Evolutionary conservation across 2,888 invertebrate species (phyloP), one percentile per base, ranked within the genome.

Genomic region (Macrophya annulata): DNA sequence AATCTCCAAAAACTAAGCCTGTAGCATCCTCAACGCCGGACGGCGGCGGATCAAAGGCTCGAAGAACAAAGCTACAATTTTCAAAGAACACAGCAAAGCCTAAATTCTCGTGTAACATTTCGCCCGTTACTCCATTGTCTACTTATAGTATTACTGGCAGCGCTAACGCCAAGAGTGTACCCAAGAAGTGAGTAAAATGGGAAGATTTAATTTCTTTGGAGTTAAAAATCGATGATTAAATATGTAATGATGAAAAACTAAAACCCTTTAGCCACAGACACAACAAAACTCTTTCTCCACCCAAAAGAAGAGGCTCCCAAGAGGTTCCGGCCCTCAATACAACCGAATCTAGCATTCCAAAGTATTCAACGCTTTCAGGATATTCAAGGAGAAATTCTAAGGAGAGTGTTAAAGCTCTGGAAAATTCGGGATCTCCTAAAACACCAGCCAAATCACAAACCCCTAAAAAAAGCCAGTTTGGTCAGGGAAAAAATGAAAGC

Each of bases 1-100:
- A 89, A 85, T 87, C 89, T 0, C 86, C 88, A 2, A 90, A 90
- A 86, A 88, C 89, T 9, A 91, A 90, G 77, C 93, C 93, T 3
- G 88, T 91, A 4, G 92, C 93, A 10, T 90, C 92, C 0, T 92
- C 93, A 6, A 93, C 93, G 4, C 93, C 93, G 37, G 91, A 92
- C 82, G 71, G 79, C 8, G 85, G 68, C 55, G 86, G 9, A 59
- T 83, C 40, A 37, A 77, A 85, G 77, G 76, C 55, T 15, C 21
- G 76, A 45, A 85, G 25, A 84, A 40, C 31, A 37, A 15, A 74
- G 8, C 84, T 85, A 4, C 87, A 86, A n/a, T 84, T 87, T 31
- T 85, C 86, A 15, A 84, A 87, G 40, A 88, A 85, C 83, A 87
- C 86, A 3, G 81, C 77, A 10, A 87, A 87, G 9, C 87, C 84